Conservation (phyloP, 2,113 vertebrate species). For the Ciconia boyciana region DNA sequence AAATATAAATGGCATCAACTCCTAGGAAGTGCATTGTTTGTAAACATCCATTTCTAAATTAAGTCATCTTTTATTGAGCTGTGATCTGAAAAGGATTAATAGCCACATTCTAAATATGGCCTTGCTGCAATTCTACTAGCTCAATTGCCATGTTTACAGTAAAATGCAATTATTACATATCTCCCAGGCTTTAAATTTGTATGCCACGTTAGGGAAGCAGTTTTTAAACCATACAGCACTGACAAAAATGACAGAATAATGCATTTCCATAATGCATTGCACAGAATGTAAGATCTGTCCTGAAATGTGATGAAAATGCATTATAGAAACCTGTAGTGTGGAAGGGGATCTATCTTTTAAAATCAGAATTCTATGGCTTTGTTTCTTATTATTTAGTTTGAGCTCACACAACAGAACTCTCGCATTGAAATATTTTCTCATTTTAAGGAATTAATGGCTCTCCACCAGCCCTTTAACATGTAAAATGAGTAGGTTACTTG, state of each 20-base stretch:
- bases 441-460: conserved; percentile 85
- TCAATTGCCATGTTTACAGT: background rate
- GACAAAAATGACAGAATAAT: conserved; percentile 59
- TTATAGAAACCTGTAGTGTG: conserved; percentile 31
- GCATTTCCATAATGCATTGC: conserved; percentile 1
- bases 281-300: conserved; percentile 57
- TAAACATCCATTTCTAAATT: background rate
- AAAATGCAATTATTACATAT: background rate
- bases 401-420: conserved; percentile 74
- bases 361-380: conserved; percentile 68
- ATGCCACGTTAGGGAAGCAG: conserved; percentile 47
- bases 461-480: conserved; percentile 86
- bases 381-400: conserved; percentile 75
- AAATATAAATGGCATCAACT: background rate
- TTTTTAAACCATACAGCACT: conserved; percentile 24
- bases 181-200: conserved; percentile 48
- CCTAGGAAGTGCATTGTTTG: background rate
- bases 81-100: background rate
- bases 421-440: conserved; percentile 79
- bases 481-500: conserved; percentile 99
- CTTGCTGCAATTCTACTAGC: background rate
- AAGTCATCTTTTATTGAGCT: background rate
- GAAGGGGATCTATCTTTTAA: conserved; percentile 60
- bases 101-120: background rate
- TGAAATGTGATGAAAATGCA: conserved; percentile 63